phyloP scores from a whole-genome alignment of 1,140 invertebrate species.

The Apocrypta bakeri region DNA sequence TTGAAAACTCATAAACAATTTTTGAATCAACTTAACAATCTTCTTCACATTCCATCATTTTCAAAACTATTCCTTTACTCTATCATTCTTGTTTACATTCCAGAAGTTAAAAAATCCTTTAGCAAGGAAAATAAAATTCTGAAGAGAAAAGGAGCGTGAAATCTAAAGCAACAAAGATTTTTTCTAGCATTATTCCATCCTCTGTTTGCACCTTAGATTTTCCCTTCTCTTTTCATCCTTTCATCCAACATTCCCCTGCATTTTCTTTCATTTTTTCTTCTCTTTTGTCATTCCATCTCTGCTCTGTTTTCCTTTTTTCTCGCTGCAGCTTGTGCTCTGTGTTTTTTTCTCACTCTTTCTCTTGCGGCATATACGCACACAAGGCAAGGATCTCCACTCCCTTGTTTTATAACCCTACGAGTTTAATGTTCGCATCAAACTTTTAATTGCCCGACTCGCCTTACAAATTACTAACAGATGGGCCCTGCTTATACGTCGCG shows the following conservation, averaged over 20 bases:
- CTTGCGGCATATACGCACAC: neutral
- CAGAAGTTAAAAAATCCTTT: neutral
- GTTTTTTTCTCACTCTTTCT: neutral
- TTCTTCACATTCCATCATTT: no score
- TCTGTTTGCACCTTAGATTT: neutral
- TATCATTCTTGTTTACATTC: no score
- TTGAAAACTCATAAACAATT: no score
- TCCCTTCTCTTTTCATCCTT: conserved; percentile 11
- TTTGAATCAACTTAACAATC: no score
- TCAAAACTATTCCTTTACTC: no score
- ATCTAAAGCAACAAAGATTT: neutral
- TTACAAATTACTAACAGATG: conserved; percentile 73
- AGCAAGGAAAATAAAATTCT: neutral
- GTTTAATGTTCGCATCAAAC: conserved; percentile 73
- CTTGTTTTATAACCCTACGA: conserved; percentile 70
- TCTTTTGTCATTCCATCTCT: conserved; percentile 13
- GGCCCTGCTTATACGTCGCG: conserved; percentile 60
- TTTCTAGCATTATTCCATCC: neutral
- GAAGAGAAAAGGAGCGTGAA: neutral
- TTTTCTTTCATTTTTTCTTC: conserved; percentile 34
- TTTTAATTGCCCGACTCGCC: conserved; percentile 72
- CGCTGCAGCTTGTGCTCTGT: neutral
- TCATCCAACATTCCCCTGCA: conserved; percentile 26
- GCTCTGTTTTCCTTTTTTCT: neutral
- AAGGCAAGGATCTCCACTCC: conserved; percentile 47